Evolutionary conservation across 2,797 vertebrate genomes (phyloP).

Genomic region (Pithecia hirsuta): DNA sequence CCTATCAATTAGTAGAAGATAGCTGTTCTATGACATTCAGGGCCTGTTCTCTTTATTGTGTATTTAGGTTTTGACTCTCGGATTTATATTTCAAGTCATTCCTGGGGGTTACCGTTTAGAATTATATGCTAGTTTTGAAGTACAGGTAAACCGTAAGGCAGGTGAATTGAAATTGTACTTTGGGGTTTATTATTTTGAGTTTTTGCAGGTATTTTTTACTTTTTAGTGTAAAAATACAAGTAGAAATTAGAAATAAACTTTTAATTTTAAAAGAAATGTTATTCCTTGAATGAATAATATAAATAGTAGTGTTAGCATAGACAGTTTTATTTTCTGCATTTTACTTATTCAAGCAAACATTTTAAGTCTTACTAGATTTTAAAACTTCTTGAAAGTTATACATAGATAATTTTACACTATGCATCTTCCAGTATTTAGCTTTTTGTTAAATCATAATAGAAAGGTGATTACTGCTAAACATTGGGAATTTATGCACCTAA

Average conservation of each 20-base stretch:
- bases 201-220: neutral
- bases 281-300: neutral
- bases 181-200: neutral
- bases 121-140: conserved; percentile 23
- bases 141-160: neutral
- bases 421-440: neutral
- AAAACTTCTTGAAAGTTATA: conserved; percentile 37
- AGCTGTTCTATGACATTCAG: neutral
- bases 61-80: conserved; percentile 4
- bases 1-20: neutral
- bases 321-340: neutral
- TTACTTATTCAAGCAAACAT: neutral
- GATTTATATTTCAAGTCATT: conserved; percentile 36
- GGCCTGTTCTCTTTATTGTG: neutral
- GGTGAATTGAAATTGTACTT: neutral
- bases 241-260: conserved; percentile 18
- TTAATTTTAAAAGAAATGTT: neutral
- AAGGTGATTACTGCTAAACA: neutral
- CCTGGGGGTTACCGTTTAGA: neutral
- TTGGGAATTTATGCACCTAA: neutral
- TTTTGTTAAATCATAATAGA: conserved; percentile 35
- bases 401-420: neutral
- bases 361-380: neutral
- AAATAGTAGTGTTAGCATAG: neutral
- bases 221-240: conserved; percentile 6